Percentiles rank a stretch among this genome's conserved stretches.
phyloP scores from a whole-genome alignment of 2,113 vertebrate species.

The Sinocyclocheilus anophthalmus region DNA sequence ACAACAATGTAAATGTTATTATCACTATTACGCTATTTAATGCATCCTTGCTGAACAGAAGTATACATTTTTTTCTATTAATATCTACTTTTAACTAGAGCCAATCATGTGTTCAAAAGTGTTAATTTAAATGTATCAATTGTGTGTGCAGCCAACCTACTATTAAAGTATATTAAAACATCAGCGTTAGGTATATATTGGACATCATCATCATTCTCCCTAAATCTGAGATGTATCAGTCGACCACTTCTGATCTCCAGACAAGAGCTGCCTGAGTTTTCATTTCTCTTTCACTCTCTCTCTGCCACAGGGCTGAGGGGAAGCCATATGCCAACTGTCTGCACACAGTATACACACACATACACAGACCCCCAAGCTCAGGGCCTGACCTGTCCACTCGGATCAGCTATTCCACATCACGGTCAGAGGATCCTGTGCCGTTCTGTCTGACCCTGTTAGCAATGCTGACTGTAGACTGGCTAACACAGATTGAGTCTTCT shows the following conservation, averaged over 20 bases:
- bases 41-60: background rate
- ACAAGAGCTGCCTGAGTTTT: background rate
- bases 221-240: background rate
- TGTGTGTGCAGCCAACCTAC: background rate
- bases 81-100: too few species aligned
- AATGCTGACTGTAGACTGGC: background rate
- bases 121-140: background rate
- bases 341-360: slow-evolving; percentile 55
- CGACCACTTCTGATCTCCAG: background rate
- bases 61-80: background rate
- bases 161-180: background rate
- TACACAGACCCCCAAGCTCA: slow-evolving; percentile 52
- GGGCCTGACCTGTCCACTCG: slow-evolving; percentile 56
- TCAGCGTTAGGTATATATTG: background rate
- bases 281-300: slow-evolving; percentile 15
- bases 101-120: background rate
- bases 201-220: background rate
- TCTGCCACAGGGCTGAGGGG: slow-evolving; percentile 54
- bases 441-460: slow-evolving; percentile 27
- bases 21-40: too few species aligned
- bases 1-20: too few species aligned
- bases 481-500: background rate
- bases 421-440: slow-evolving; percentile 47
- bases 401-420: slow-evolving; percentile 60
- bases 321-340: slow-evolving; percentile 64